phyloP scores from a whole-genome alignment of 2,797 vertebrate species.

The Micropoecilia bifurca region DNA sequence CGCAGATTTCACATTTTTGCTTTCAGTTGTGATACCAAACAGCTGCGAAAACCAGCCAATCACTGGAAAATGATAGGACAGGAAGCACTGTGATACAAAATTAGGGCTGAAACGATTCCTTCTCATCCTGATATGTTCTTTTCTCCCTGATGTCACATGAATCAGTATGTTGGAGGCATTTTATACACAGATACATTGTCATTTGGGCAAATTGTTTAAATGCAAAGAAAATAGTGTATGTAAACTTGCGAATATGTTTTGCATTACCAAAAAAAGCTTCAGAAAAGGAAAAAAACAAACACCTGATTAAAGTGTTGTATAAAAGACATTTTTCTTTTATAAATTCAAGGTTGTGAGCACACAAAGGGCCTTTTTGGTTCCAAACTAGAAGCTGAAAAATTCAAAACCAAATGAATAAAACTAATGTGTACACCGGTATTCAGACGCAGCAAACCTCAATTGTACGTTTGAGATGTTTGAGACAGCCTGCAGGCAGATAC shows the following conservation, averaged over 20 bases:
- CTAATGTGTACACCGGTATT: neutral
- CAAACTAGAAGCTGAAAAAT: neutral
- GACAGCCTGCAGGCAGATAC: neutral
- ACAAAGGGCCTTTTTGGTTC: neutral
- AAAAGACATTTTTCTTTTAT: neutral
- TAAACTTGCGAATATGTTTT: neutral
- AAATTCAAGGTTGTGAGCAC: constrained; percentile 8
- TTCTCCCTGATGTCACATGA: neutral
- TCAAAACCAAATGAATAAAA: constrained; percentile 2
- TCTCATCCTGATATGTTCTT: neutral
- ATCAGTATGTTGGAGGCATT: neutral
- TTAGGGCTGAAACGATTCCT: no score
- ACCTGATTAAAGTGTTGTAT: neutral
- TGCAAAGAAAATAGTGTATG: neutral
- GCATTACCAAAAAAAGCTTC: neutral
- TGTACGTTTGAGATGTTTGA: constrained; percentile 9
- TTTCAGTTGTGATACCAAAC: no score
- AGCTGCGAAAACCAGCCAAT: no score
- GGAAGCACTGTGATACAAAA: neutral
- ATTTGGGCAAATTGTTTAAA: neutral
- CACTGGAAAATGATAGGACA: neutral
- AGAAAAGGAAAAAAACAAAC: neutral
- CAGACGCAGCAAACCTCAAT: neutral
- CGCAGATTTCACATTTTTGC: no score
- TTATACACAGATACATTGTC: neutral